Evolutionary conservation across 1,140 invertebrate genomes (phyloP), one percentile per base, ranked within the genome.

Genomic region (Epicauta chinensis): DNA sequence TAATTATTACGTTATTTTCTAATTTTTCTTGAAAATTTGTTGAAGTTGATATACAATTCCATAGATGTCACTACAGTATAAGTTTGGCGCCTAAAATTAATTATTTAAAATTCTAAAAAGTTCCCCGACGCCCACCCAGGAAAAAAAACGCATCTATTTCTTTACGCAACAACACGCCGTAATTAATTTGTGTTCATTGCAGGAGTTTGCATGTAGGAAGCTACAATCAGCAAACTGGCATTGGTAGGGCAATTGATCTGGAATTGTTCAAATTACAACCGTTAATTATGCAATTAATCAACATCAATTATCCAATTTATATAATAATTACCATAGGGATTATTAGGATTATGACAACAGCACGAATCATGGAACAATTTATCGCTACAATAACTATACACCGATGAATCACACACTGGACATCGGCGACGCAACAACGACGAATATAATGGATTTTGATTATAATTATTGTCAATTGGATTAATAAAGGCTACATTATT

Each of bases 341-440:
- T 64, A 37, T 77, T 74, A 53, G 75, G 68, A 51, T 68, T 59
- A 41, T 77, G 72, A 59, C 84, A 88, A 63, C 85, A 88, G 61
- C 84, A 87, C 0, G 83, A 77, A 60, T 87, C 84, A 61, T 88
- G 85, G 1, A 83, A 73, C 43, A 87, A 71, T 68, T 85, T 87
- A 34, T 84, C 76, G 2, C 78, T 80, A 59, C 85, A 88, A 58
- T 87, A 88, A 53, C 80, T 79, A 65, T 81, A 87, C 0, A 88
- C 82, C 0, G 84, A 86, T 1, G 80, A 81, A 64, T 88, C 84
- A 57, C 85, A 88, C 3, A 81, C 59, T 1, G 85, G 85, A 61
- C 85, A 88, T 13, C 73, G 56, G 39, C 65, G 41, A 59, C 65
- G 53, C 6, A 56, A 35, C 7, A 3, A 7, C 4, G 23, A 23